These are phyloP conservation scores for Drosophila demipolita DNA, from an alignment of 2,888 invertebrate species.

Conservation along the genomic window DNA sequence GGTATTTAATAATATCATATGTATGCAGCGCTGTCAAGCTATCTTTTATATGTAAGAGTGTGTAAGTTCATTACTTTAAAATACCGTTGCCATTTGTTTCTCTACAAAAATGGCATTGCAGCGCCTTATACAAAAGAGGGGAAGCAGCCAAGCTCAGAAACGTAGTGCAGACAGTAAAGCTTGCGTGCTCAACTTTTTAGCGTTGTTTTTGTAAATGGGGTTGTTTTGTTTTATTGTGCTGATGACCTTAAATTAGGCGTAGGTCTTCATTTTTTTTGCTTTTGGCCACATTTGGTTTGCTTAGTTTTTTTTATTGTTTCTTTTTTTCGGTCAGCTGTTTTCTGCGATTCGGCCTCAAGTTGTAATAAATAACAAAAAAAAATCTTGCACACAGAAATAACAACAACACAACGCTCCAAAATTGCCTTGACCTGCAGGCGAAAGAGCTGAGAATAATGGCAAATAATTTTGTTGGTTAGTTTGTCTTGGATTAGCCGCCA, in stretches of 20 bases:
- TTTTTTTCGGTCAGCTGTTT: conserved; percentile 65
- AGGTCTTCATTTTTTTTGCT: conserved; percentile 57
- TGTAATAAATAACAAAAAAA: conserved; percentile 67
- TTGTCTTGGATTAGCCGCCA: conserved; percentile 42
- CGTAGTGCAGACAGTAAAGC: conserved; percentile 58
- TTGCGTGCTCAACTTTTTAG: conserved; percentile 60
- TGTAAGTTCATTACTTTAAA: conserved; percentile 55
- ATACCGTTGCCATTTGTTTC: conserved; percentile 69
- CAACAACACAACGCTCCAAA: conserved; percentile 24
- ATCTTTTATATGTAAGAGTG: conserved; percentile 3
- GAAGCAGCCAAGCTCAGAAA: conserved; percentile 33
- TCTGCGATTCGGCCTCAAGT: conserved; percentile 53
- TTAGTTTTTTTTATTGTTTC: conserved; percentile 39
- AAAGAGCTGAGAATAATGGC: conserved; percentile 41
- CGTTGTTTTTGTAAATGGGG: conserved; percentile 40
- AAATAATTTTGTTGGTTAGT: conserved; percentile 46
- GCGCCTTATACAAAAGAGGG: conserved; percentile 50
- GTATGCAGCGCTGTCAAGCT: conserved; percentile 19
- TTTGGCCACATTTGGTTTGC: conserved; percentile 53
- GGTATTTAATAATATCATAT: conserved; percentile 39
- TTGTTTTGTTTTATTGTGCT: conserved; percentile 79
- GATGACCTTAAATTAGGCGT: conserved; percentile 82
- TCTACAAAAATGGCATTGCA: conserved; percentile 64
- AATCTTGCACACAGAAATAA: conserved; percentile 46
- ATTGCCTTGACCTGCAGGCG: conserved; percentile 58